phyloP scores from a whole-genome alignment of 2,113 vertebrate genomes.

The Cinclus cinclus region DNA sequence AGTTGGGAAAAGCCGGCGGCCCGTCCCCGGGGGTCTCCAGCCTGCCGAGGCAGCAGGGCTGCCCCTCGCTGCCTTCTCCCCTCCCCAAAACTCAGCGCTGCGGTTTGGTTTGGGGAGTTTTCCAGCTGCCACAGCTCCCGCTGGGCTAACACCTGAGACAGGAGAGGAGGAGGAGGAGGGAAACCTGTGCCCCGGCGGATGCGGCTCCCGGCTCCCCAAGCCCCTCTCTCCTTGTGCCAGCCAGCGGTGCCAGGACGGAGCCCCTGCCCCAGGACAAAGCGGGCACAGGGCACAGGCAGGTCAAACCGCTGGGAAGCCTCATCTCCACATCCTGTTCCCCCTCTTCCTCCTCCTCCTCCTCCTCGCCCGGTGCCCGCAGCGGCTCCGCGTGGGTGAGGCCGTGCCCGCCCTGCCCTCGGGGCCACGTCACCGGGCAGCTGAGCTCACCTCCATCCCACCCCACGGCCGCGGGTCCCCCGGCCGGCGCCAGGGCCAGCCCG shows the following conservation, averaged over 20 bases:
- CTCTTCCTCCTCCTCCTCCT: background rate
- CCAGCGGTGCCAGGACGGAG: background rate
- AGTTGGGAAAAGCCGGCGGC: background rate
- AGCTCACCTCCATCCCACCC: slow-evolving; percentile 32
- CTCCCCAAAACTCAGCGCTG: background rate
- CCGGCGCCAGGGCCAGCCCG: background rate
- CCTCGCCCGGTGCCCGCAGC: background rate
- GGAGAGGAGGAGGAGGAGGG: background rate
- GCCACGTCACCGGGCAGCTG: slow-evolving; percentile 21
- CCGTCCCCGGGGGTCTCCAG: background rate
- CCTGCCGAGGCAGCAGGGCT: background rate
- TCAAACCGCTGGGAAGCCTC: background rate
- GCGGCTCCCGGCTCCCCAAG: background rate
- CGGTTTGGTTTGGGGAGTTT: background rate
- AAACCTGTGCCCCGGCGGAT: fast-evolving
- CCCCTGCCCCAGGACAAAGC: background rate
- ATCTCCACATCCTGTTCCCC: background rate
- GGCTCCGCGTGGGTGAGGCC: background rate
- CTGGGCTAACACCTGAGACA: background rate
- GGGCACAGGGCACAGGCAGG: background rate
- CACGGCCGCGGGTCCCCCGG: background rate
- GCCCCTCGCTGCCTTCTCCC: background rate
- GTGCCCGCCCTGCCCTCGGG: background rate
- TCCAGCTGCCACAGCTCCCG: background rate
- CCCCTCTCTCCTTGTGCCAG: background rate